phyloP scores from a whole-genome alignment of 2,113 vertebrate genomes.

The Sinocyclocheilus anshuiensis region DNA sequence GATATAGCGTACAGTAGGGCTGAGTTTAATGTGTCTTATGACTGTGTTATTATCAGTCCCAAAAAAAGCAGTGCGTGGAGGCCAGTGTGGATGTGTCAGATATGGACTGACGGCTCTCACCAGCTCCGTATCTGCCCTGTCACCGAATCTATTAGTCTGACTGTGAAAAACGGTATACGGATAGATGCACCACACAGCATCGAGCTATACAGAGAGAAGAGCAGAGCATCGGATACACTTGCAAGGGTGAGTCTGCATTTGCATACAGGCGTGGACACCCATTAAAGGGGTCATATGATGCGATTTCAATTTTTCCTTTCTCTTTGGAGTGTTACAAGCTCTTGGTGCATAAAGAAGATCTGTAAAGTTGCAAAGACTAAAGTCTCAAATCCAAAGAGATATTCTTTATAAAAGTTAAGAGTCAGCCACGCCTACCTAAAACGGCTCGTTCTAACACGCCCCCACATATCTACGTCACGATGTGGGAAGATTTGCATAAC shows the following conservation, averaged over 20 bases:
- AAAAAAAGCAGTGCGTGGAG: conserved; percentile 58
- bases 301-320: no score
- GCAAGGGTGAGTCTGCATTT: conserved; percentile 71
- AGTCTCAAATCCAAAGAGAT: no score
- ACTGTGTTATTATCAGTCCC: conserved; percentile 66
- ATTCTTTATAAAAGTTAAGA: no score
- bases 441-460: no score
- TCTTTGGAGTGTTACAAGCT: no score
- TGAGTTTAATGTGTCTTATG: not conserved
- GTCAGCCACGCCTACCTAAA: no score
- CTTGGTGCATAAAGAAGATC: no score
- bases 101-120: conserved; percentile 71
- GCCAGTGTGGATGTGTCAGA: conserved; percentile 70
- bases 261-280: no score
- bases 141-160: conserved; percentile 74
- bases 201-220: conserved; percentile 78
- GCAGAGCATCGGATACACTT: conserved; percentile 73
- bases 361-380: no score
- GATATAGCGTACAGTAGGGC: not conserved
- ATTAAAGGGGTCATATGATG: no score
- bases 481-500: no score
- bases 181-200: conserved; percentile 71
- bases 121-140: conserved; percentile 74
- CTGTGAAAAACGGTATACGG: conserved; percentile 67
- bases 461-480: no score